Evolutionary conservation across 2,797 vertebrate species (phyloP).

Genomic region (Danio albolineatus): DNA sequence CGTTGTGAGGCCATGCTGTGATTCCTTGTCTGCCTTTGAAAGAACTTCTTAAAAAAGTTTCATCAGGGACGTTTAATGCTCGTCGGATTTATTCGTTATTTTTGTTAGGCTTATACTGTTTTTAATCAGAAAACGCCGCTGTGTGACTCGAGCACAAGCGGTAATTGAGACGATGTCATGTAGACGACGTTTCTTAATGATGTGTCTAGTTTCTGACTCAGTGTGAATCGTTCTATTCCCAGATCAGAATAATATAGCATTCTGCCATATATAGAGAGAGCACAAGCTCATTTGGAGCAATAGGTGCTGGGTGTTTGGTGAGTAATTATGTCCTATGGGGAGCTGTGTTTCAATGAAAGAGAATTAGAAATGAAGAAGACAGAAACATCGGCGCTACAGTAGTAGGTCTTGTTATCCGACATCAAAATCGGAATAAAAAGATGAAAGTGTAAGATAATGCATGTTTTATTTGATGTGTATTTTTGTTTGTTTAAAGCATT

Average conservation of each 20-base stretch:
- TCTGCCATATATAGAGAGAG: slow-evolving; percentile 36
- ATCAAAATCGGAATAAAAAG: slow-evolving; percentile 10
- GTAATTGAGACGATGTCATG: slow-evolving; percentile 42
- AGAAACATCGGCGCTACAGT: slow-evolving; percentile 45
- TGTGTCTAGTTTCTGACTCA: slow-evolving; percentile 40
- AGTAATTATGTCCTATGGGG: slow-evolving; percentile 73
- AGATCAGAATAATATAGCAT: slow-evolving; percentile 45
- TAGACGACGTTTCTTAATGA: slow-evolving; percentile 55
- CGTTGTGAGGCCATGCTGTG: slow-evolving; percentile 26
- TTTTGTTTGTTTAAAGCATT: not conserved
- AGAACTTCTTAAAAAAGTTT: slow-evolving; percentile 29
- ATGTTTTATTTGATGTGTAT: not conserved
- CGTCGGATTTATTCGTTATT: not conserved
- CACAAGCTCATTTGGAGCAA: slow-evolving; percentile 61
- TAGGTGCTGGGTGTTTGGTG: slow-evolving; percentile 64
- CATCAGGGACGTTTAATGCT: slow-evolving; percentile 8
- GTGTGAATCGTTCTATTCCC: slow-evolving; percentile 12
- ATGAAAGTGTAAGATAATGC: not conserved
- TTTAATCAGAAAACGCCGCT: slow-evolving; percentile 46
- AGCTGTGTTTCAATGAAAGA: slow-evolving; percentile 68
- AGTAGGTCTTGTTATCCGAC: slow-evolving; percentile 47
- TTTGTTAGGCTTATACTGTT: slow-evolving; percentile 25
- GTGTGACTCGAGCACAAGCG: not conserved
- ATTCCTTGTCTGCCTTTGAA: slow-evolving; percentile 18
- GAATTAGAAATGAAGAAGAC: slow-evolving; percentile 66